A percentile compares a stretch with the other conserved stretches of the same genome.
Evolutionary conservation across 2,113 vertebrate species (phyloP).

Genomic region (Nesogale talazaci): DNA sequence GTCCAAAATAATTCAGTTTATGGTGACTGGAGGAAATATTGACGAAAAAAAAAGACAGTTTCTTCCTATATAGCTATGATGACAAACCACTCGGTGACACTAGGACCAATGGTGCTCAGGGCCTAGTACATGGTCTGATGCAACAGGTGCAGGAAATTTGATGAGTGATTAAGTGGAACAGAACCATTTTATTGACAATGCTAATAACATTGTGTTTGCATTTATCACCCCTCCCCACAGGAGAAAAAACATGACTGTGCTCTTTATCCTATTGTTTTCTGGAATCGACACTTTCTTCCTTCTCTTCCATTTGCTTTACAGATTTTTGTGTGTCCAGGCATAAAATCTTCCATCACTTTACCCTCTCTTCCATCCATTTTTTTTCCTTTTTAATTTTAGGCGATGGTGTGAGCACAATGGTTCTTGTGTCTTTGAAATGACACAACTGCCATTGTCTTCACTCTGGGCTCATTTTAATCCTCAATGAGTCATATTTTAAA

Average conservation of each 20-base stretch:
- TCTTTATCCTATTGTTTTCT: constrained; percentile 32
- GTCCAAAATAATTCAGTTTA: too few species aligned
- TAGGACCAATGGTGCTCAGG: not conserved
- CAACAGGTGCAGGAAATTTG: not conserved
- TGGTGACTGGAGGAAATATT: too few species aligned
- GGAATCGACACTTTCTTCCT: not conserved
- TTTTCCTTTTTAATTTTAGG: constrained; percentile 64
- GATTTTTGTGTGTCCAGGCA: not conserved
- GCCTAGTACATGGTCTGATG: not conserved
- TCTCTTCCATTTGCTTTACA: not conserved
- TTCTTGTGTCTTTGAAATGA: constrained; percentile 65
- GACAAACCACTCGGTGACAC: not conserved
- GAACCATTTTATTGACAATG: not conserved
- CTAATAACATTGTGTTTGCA: constrained; percentile 12
- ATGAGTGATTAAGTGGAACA: constrained; percentile 10
- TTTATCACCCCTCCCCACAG: not conserved
- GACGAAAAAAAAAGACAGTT: too few species aligned
- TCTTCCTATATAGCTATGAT: too few species aligned
- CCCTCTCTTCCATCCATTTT: constrained; percentile 40
- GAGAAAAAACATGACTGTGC: not conserved
- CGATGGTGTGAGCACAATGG: constrained; percentile 54
- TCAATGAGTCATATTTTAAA: constrained; percentile 70
- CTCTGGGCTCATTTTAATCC: constrained; percentile 63
- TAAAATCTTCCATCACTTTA: constrained; percentile 33
- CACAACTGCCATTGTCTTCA: constrained; percentile 69